These are phyloP conservation scores for Stomatorhinus walkeri DNA, from an alignment of 2,797 vertebrate species.

Conservation along the genomic window DNA sequence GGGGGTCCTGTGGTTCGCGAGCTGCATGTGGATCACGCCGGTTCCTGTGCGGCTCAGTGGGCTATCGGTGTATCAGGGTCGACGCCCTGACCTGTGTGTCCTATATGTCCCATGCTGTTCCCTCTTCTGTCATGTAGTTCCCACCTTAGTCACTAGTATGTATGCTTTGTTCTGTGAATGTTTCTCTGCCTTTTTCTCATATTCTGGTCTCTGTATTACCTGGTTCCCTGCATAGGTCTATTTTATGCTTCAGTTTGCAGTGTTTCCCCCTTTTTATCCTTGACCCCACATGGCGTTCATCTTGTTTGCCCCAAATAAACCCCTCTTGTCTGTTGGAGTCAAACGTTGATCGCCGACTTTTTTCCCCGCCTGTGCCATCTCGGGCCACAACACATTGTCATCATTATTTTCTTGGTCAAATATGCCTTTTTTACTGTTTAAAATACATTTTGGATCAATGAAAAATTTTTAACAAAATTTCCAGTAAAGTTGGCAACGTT, in stretches of 20 bases:
- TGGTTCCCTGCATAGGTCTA: neutral
- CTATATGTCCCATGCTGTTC: neutral
- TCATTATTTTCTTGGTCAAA: neutral
- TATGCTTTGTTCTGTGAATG: neutral
- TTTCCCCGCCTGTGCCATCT: neutral
- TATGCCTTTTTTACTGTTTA: neutral
- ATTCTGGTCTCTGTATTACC: neutral
- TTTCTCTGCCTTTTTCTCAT: neutral
- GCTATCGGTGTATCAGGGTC: neutral
- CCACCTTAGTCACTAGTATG: neutral
- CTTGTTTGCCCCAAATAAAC: neutral
- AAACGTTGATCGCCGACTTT: neutral
- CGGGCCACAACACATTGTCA: neutral
- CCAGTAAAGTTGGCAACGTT: neutral
- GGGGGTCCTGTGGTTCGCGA: neutral
- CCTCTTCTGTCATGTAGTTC: neutral
- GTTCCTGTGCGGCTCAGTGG: neutral
- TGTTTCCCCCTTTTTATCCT: neutral
- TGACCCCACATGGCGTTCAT: neutral
- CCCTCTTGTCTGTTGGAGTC: neutral
- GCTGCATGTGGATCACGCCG: neutral
- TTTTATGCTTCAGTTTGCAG: neutral
- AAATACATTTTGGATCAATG: neutral
- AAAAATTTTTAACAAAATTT: neutral
- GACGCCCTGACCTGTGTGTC: neutral